Evolutionary conservation across 2,797 vertebrate species (phyloP).

Genomic region (Eulemur rubriventer): DNA sequence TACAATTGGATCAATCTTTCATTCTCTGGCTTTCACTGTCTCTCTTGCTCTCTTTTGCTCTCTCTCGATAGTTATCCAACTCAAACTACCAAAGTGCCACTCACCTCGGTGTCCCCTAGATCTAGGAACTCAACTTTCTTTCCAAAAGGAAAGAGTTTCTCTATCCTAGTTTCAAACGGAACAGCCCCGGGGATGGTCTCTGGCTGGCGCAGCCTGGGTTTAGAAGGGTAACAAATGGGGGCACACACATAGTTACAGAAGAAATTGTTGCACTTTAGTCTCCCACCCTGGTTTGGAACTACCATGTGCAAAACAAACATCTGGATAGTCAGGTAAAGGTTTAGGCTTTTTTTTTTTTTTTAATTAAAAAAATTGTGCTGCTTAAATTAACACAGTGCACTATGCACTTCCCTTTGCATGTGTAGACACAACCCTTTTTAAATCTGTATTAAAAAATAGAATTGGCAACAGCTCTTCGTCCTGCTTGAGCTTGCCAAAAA

Average conservation of each 20-base stretch:
- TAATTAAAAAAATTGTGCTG: not conserved
- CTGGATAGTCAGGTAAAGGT: not conserved
- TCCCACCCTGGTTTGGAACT: not conserved
- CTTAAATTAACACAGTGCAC: constrained; percentile 50
- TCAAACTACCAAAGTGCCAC: not conserved
- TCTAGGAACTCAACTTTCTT: not conserved
- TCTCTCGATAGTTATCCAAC: not conserved
- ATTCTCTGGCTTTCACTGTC: not conserved
- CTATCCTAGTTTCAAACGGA: not conserved
- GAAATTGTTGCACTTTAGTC: not conserved
- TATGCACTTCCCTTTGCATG: constrained; percentile 63
- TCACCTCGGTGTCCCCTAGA: not conserved
- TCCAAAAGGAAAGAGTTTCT: not conserved
- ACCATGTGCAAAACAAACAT: not conserved
- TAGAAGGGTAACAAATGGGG: fast-evolving
- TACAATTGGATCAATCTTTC: not conserved
- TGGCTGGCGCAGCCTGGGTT: not conserved
- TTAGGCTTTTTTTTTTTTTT: not conserved
- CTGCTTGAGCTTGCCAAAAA: constrained; percentile 68
- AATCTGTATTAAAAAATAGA: constrained; percentile 78
- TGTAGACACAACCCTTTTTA: constrained; percentile 68
- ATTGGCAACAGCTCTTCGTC: constrained; percentile 67
- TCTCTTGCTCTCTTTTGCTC: not conserved
- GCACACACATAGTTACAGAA: not conserved
- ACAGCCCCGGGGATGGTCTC: not conserved